Base-by-base conservation (phyloP, 92 coral and sea anemone species). In the Scolanthus callimorphus region DNA sequence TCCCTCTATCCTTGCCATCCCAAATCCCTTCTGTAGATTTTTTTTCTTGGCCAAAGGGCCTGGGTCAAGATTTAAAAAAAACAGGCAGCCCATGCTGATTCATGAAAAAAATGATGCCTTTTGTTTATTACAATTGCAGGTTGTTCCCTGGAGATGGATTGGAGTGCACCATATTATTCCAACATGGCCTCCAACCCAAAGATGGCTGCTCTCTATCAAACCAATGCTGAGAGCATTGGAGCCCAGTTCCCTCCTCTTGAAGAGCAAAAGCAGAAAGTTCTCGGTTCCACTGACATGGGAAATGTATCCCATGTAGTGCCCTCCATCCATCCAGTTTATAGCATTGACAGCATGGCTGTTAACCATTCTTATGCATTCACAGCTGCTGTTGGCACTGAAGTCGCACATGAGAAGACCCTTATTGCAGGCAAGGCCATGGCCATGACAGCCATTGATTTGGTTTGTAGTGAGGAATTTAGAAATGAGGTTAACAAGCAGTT, bases 181-280 rank as follows among this genome's bases (percentile, higher is more conserved):
- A 67, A 90, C 46, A 25, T 94, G 58, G 78, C 65, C 20, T 58
- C 74, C 55, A 88, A 84, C 67, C 60, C 69, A 30, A 74, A 76
- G 31, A 71, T 92, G 62, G 98, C 96, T 20, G 45, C 63, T 27
- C 60, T 84, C 17, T 92, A 92, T 57, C 86, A 92, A 67, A 64
- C 73, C 20, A 77, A 92, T 81, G 92, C 98, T 2, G 90, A 88
- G 59, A 68, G 69, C n/a, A 55, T 88, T 15, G 98, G 96, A 21
- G 80, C 84, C 27, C 53, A 55, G 48, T 92, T 80, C 64, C 73
- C 60, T 19, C 31, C 76, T 46, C 50, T 69, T 9, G 59, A 60
- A 19, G 71, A 52, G 44, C 67, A 41, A 26, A 60, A 71, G 25
- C 56, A 39, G 44, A 49, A 57, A 9, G 57, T 63, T 13, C 28